Base-by-base conservation (phyloP, 37 sponge, comb jelly and placozoan species). In the Axinella damicornis region DNA sequence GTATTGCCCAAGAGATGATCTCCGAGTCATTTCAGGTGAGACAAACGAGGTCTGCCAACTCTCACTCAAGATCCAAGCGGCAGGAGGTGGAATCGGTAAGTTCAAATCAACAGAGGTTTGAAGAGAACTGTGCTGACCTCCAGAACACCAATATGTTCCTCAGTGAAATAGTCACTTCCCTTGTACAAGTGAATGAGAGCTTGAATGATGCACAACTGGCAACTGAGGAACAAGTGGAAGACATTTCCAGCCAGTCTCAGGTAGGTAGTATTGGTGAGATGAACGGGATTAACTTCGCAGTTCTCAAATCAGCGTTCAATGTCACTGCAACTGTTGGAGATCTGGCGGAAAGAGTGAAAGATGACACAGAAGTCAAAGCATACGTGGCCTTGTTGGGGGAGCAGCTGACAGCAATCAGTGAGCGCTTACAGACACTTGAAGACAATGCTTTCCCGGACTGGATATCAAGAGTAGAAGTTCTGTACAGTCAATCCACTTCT, bases 401-500 rank as follows among this genome's bases (percentile, higher is more conserved):
- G 13, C 16, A 54, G 13, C 25, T 16, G 6, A 24, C 20, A 13
- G 9, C 16, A 27, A 25, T 9, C 13, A 15, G 32, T 24, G 58
- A 52, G 13, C 30, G 9, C 13, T 17, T 30, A 30, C 18, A 55
- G 15, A 14, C 57, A 58, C 15, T 56, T 16, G 76, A 53, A 22
- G 37, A 16, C 19, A 77, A 9, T 41, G 35, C 21, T 31, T 82
- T 82, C 5, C 22, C 27, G 33, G 83, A 82, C 22, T 82, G 83
- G 83, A 71, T 71, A 39, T 38, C 83, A 17, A 21, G 35, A 30
- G 57, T 82, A n/a, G 80, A 61, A 37, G 18, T 67, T 16, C 57
- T 80, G 31, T 35, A 67, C 53, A 57, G 55, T 35, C n/a, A 55
- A 28, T 57, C 73, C 9, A 36, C 25, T 21, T 62, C 72, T 24